phyloP scores from a whole-genome alignment of 2,113 vertebrate genomes.

The Perca flavescens region DNA sequence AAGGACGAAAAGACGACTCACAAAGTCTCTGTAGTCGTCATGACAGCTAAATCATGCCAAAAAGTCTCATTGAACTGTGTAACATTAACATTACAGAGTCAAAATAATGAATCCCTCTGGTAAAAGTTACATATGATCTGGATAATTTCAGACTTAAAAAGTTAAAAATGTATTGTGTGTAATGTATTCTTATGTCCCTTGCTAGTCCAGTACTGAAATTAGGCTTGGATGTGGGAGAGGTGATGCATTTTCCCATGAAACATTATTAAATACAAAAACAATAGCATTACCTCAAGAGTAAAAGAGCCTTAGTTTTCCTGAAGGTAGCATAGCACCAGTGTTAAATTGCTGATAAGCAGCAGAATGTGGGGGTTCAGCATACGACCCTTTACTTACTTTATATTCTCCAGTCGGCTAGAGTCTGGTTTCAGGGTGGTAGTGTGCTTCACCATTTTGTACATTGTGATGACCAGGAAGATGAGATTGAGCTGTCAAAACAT shows the following conservation, averaged over 20 bases:
- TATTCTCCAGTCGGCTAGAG: conserved; percentile 99
- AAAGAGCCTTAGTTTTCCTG: conserved; percentile 40
- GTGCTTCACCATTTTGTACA: conserved; percentile 99
- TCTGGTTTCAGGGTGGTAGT: conserved; percentile 99
- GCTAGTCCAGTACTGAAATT: neutral
- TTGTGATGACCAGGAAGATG: conserved; percentile 99
- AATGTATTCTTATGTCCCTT: neutral
- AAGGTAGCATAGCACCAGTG: conserved; percentile 33
- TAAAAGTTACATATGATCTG: conserved; percentile 34
- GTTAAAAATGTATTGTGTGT: neutral
- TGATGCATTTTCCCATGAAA: conserved; percentile 42
- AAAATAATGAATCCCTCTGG: conserved; percentile 38
- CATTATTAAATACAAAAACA: neutral
- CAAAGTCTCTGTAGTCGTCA: conserved; percentile 50
- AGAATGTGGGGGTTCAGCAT: conserved; percentile 63
- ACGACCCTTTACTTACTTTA: conserved; percentile 93
- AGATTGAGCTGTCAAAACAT: conserved; percentile 96
- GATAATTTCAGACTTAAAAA: conserved; percentile 37
- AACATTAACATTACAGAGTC: conserved; percentile 11
- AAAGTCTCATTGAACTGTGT: conserved; percentile 29
- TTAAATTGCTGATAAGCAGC: conserved; percentile 44
- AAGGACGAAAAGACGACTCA: conserved; percentile 58
- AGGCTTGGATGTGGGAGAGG: neutral
- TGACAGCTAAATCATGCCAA: conserved; percentile 41
- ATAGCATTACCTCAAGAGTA: conserved; percentile 30